A percentile compares a stretch with the other conserved stretches of the same genome.
phyloP scores from a whole-genome alignment of 1,140 invertebrate genomes.

The Nasonia giraulti region DNA sequence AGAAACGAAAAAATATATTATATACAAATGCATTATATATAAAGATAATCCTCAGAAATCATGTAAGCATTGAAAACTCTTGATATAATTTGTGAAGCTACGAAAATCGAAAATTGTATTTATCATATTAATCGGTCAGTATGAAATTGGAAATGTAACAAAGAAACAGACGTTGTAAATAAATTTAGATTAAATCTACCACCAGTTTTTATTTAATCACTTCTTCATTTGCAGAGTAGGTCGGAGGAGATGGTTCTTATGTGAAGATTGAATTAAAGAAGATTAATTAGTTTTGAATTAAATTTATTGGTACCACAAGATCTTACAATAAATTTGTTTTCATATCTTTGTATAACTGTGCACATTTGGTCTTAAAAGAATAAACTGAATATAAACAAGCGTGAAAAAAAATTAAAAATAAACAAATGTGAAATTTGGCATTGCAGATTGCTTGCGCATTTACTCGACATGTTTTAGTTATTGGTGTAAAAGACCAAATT shows the following conservation, averaged over 20 bases:
- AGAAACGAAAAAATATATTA: slow-evolving; percentile 12
- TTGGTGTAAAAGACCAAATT: slow-evolving; percentile 51
- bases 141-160: slow-evolving; percentile 42
- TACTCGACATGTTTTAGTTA: slow-evolving; percentile 40
- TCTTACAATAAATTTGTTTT: slow-evolving; percentile 63
- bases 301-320: slow-evolving; percentile 65
- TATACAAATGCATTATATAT: slow-evolving; percentile 15
- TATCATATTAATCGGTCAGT: slow-evolving; percentile 16
- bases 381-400: slow-evolving; percentile 16
- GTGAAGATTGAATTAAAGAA: not conserved
- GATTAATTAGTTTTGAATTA: slow-evolving; percentile 54
- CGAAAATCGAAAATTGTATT: slow-evolving; percentile 21
- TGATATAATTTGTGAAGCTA: not conserved
- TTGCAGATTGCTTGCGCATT: slow-evolving; percentile 51
- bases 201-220: not conserved
- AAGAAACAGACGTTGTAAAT: slow-evolving; percentile 46
- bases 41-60: not conserved
- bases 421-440: slow-evolving; percentile 56
- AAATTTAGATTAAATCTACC: slow-evolving; percentile 42
- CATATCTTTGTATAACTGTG: slow-evolving; percentile 65
- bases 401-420: slow-evolving; percentile 52
- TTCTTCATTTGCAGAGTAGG: not conserved
- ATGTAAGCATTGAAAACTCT: slow-evolving; percentile 26
- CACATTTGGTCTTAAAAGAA: slow-evolving; percentile 63
- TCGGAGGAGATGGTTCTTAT: not conserved